These are phyloP conservation scores for Venusia cambrica DNA, from an alignment of 2,888 invertebrate species.

Conservation along the genomic window DNA sequence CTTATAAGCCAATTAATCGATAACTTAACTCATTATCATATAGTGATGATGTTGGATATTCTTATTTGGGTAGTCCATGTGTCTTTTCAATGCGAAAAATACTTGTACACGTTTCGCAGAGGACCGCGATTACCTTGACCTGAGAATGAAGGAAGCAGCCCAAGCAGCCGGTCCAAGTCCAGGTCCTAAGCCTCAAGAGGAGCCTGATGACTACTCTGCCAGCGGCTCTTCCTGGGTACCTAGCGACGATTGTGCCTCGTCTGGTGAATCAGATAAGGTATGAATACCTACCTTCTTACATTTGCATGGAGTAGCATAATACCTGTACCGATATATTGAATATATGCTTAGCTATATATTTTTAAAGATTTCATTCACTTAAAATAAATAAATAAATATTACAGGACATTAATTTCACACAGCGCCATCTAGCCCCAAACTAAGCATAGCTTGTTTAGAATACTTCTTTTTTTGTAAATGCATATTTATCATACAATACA, in stretches of 20 bases:
- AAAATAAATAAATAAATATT: too few species aligned
- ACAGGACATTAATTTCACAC: too few species aligned
- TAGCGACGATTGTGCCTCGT: slow-evolving; percentile 45
- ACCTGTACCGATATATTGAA: too few species aligned
- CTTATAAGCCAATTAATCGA: slow-evolving; percentile 5
- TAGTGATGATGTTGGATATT: slow-evolving; percentile 1
- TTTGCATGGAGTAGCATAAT: too few species aligned
- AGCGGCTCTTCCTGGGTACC: slow-evolving; percentile 64
- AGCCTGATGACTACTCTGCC: slow-evolving; percentile 50
- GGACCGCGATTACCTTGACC: slow-evolving; percentile 36
- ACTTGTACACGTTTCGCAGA: slow-evolving; percentile 25
- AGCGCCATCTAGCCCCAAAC: too few species aligned
- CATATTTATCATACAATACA: too few species aligned
- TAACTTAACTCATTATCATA: too few species aligned
- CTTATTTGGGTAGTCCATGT: slow-evolving; percentile 13
- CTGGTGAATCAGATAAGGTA: slow-evolving; percentile 46
- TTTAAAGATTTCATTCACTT: too few species aligned
- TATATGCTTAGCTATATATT: too few species aligned
- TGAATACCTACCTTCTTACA: too few species aligned
- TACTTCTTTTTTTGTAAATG: too few species aligned
- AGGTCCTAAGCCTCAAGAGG: slow-evolving; percentile 39
- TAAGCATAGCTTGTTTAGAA: too few species aligned
- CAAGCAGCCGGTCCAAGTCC: slow-evolving; percentile 38
- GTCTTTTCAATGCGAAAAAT: neutral
- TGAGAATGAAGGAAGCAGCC: slow-evolving; percentile 27